phyloP scores from a whole-genome alignment of 2,888 invertebrate genomes.

The Spodoptera littoralis region DNA sequence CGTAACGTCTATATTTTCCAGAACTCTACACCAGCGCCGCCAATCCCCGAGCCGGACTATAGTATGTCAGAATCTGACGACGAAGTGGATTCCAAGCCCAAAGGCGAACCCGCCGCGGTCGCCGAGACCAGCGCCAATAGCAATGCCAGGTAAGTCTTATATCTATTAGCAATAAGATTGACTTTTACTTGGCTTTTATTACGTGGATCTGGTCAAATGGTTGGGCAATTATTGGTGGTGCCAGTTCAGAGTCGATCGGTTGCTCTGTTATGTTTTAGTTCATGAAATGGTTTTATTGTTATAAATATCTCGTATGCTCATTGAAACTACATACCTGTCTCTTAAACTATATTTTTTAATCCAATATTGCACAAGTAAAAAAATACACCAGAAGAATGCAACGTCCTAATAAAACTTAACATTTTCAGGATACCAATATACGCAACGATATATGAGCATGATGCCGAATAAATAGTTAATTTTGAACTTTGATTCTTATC shows the following conservation, averaged over 20 bases:
- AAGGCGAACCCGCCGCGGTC: slow-evolving; percentile 84
- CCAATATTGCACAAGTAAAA: slow-evolving; percentile 13
- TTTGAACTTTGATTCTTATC: slow-evolving; percentile 49
- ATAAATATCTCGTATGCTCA: too few relatives aligned
- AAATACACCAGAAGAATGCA: slow-evolving; percentile 19
- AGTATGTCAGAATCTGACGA: slow-evolving; percentile 96
- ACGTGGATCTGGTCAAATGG: slow-evolving; percentile 7
- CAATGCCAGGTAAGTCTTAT: slow-evolving; percentile 88
- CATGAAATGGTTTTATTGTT: not conserved
- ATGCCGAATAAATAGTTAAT: slow-evolving; percentile 69
- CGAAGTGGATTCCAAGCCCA: slow-evolving; percentile 90
- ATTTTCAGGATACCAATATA: slow-evolving; percentile 79
- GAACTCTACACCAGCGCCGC: slow-evolving; percentile 90
- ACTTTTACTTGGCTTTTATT: slow-evolving; percentile 5
- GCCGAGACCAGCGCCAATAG: slow-evolving; percentile 93
- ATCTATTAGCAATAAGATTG: not conserved
- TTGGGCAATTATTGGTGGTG: slow-evolving; percentile 10
- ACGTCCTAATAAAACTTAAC: slow-evolving; percentile 52
- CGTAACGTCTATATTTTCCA: slow-evolving; percentile 54
- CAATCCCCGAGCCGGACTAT: slow-evolving; percentile 97
- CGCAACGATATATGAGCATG: slow-evolving; percentile 78
- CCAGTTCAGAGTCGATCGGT: not conserved
- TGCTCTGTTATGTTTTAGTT: not conserved
- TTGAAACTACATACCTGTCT: too few relatives aligned
- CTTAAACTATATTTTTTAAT: slow-evolving; percentile 1